Base-by-base conservation (phyloP, 2,113 vertebrate species). In the Atherinomorus stipes region DNA sequence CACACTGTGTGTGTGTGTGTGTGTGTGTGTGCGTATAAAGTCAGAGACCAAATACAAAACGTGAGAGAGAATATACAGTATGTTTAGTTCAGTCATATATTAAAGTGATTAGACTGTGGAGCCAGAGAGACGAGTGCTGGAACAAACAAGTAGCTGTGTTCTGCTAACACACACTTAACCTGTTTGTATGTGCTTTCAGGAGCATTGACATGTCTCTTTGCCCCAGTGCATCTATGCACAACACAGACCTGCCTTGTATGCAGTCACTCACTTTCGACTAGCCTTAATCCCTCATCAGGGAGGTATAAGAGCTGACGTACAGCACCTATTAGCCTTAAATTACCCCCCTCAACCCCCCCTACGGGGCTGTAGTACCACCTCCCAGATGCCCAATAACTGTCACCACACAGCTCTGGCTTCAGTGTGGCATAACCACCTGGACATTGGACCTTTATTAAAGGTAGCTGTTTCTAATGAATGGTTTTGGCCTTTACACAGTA, bases 131-230 rank as follows among this genome's bases (percentile, higher is more conserved):
- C 80, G 85, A 90, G 72, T n/a, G 8, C 62, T 65, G 58, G 60
- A 75, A 92, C 85, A 93, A 91, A 89, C 85, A 90, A 82, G 90
- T 61, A 22, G 74, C 83, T 92, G 90, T 93, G 83, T 88, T 78
- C 77, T 57, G 74, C 65, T 73, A 62, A 71, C 56, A 67, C 64
- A 66, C 82, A 72, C 66, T 67, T 82, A 21, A 76, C 67, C 64
- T 80, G 74, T 67, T 42, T 66, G 10, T 68, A 57, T 21, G 23
- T 76, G 54, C 70, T 73, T 86, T 84, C 66, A 76, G 62, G 18
- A 66, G 63, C 82, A 72, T 7, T 53, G 54, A 56, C 31, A 56
- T 15, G 45, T 64, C 34, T 50, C 65, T 77, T 58, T 69, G 47
- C 74, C 50, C 49, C 38, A 53, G 19, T 62, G 50, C 71, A 67